Evolutionary conservation across 1,140 invertebrate species (phyloP).

Genomic region (Triops longicaudatus): DNA sequence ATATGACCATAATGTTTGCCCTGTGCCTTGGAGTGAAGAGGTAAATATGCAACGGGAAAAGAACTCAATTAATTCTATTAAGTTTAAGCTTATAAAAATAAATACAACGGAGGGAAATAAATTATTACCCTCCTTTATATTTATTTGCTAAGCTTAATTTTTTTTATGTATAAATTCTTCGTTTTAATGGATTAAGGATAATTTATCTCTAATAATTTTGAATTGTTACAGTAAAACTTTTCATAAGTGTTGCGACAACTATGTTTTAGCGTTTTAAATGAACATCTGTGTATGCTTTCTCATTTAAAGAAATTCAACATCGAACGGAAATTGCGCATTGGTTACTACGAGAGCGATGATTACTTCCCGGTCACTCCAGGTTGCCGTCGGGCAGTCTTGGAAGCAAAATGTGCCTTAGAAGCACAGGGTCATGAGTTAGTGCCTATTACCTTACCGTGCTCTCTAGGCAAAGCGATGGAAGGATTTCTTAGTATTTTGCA

Average conservation of each 20-base stretch:
- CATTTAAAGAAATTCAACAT: conserved; percentile 24
- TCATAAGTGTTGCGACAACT: no score
- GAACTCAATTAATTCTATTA: not conserved
- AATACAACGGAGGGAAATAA: no score
- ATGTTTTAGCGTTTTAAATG: not conserved
- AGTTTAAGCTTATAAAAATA: no score
- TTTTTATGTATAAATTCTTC: no score
- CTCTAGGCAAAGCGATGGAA: not conserved
- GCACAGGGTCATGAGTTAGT: conserved; percentile 36
- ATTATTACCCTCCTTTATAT: no score
- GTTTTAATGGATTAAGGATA: no score
- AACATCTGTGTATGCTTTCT: not conserved
- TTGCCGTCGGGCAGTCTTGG: conserved; percentile 35
- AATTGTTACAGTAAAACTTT: no score
- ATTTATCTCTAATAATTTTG: no score
- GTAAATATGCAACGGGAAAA: conserved; percentile 8
- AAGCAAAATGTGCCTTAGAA: conserved; percentile 35
- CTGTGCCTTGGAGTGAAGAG: conserved; percentile 32
- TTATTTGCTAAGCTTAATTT: no score
- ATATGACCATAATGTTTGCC: conserved; percentile 30
- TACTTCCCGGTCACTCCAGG: conserved; percentile 37
- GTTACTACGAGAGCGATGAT: conserved; percentile 37
- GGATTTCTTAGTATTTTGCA: conserved; percentile 21
- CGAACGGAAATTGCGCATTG: conserved; percentile 35
- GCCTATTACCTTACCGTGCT: conserved; percentile 30